phyloP scores from a whole-genome alignment of 2,113 vertebrate genomes.

The Brachypodius melanocephalos region DNA sequence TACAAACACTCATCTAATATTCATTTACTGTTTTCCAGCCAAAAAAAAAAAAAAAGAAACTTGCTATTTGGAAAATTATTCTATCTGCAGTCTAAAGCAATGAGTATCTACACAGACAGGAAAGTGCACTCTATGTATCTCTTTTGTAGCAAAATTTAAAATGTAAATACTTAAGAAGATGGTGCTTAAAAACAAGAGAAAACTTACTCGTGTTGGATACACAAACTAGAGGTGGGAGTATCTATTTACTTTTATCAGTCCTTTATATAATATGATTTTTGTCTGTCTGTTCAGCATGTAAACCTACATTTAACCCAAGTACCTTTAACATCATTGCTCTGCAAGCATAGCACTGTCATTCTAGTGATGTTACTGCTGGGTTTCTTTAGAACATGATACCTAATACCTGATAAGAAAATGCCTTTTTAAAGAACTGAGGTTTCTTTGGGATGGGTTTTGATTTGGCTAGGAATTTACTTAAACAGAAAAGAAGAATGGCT shows the following conservation, averaged over 20 bases:
- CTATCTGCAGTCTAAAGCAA: not conserved
- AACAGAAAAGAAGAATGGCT: not conserved
- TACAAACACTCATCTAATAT: slow-evolving; percentile 59
- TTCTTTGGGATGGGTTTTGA: not conserved
- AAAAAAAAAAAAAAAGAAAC: not conserved
- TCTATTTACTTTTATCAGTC: not conserved
- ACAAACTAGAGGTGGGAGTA: not conserved
- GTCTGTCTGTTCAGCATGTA: not conserved
- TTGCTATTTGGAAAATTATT: not conserved
- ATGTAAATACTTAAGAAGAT: not conserved
- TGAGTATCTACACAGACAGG: not conserved
- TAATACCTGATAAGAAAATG: not conserved
- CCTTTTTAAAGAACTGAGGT: not conserved
- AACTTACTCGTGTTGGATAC: not conserved
- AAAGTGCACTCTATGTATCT: not conserved
- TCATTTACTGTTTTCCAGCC: slow-evolving; percentile 47
- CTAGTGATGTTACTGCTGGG: fast-evolving
- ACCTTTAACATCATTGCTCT: not conserved
- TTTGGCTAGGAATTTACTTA: not conserved
- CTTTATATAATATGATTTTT: not conserved
- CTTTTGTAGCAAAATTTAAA: not conserved
- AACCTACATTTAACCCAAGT: not conserved
- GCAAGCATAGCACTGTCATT: not conserved
- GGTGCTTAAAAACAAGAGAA: not conserved
- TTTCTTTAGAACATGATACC: not conserved